Percentiles rank a stretch among this genome's conserved stretches.
These are phyloP conservation scores for Diphyllodes magnificus DNA, from an alignment of 2,113 vertebrate species.

Conservation along the genomic window DNA sequence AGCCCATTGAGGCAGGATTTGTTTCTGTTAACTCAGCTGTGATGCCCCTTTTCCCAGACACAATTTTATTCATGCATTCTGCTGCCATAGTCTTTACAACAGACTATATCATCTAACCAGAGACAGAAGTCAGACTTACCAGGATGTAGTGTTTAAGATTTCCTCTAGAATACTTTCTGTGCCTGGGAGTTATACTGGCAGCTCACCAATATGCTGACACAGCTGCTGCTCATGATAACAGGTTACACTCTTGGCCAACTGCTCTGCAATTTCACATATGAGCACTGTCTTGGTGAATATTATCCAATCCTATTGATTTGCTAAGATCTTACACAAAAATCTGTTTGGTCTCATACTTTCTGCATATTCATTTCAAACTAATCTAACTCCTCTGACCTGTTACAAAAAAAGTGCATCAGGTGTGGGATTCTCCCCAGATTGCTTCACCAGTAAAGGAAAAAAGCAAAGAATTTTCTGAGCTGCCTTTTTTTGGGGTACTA, in stretches of 20 bases:
- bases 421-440: background rate
- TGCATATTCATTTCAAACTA: background rate
- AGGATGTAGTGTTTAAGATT: background rate
- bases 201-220: background rate
- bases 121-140: background rate
- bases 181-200: background rate
- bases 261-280: background rate
- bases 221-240: background rate
- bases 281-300: background rate
- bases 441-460: background rate
- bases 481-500: background rate
- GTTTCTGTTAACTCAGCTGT: background rate
- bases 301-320: background rate
- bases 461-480: background rate
- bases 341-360: background rate
- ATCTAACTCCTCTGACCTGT: background rate
- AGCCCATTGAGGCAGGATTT: background rate
- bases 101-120: background rate
- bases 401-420: background rate
- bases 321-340: background rate
- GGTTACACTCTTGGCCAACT: background rate
- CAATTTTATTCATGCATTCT: background rate
- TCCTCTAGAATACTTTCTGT: background rate
- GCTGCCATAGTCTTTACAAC: background rate
- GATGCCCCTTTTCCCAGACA: background rate